A percentile compares a stretch with the other conserved stretches of the same genome.
Conservation (phyloP, 2,888 invertebrate species). For the Pollenia labialis region DNA sequence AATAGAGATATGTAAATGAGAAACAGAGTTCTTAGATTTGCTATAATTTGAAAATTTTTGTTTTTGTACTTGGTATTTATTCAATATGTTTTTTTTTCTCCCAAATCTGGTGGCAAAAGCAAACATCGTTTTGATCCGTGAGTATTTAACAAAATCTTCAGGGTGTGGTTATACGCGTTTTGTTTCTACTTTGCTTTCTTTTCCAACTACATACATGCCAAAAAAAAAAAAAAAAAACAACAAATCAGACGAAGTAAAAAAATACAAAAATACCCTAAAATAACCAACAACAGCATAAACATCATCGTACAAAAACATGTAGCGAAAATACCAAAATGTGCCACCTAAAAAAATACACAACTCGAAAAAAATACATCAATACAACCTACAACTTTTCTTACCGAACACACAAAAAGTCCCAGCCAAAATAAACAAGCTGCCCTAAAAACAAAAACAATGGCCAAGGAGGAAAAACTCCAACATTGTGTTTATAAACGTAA, state of each 20-base stretch:
- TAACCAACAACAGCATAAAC: conserved; percentile 11
- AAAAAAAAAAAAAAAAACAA: neutral
- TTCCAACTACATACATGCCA: conserved; percentile 31
- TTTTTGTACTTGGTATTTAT: conserved; percentile 9
- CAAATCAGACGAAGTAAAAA: neutral
- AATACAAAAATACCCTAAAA: conserved; percentile 34
- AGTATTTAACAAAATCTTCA: conserved; percentile 47
- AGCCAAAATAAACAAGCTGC: conserved; percentile 26
- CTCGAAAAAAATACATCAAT: conserved; percentile 42
- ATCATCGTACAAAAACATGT: neutral
- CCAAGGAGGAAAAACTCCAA: conserved; percentile 31
- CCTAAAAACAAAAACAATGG: conserved; percentile 1
- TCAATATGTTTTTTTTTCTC: conserved; percentile 18
- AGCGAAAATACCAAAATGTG: conserved; percentile 30
- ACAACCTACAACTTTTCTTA: conserved; percentile 52
- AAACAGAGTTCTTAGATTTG: no score
- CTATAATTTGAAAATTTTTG: no score
- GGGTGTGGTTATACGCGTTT: conserved; percentile 72
- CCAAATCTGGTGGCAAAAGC: conserved; percentile 53
- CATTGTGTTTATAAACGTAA: conserved; percentile 37
- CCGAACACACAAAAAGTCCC: conserved; percentile 12
- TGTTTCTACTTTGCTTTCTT: conserved; percentile 61
- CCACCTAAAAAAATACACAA: conserved; percentile 49
- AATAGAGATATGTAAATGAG: no score
- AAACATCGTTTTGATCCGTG: conserved; percentile 13